Evolutionary conservation across 2,888 invertebrate species (phyloP), one percentile per base, ranked within the genome.

Genomic region (Erannis defoliaria): DNA sequence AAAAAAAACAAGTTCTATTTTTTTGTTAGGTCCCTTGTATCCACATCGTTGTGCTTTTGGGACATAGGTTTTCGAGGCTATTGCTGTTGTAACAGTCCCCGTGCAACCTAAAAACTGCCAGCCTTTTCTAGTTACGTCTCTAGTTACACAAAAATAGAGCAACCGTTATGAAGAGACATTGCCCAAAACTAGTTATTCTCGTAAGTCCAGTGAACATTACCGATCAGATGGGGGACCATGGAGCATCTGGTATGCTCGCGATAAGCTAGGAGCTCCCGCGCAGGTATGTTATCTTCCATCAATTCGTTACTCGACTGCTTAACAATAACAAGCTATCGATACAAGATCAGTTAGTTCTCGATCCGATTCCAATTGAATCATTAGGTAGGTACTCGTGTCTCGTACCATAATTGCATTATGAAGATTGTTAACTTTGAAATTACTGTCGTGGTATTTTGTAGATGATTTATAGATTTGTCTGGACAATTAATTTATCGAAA

Each of bases 261-360:
- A 81, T 80, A 78, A 79, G 74, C 62, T 43, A 65, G 70, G 63
- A 74, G 76, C 80, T 78, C 76, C 78, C 72, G 76, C 76, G 71
- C 75, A 63, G 80, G 80, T 80, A 84, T 85, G 68, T 83, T 83
- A 87, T 86, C 84, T 70, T 60, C 62, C 65, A 84, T 84, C 80
- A 71, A 77, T 76, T 81, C 70, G 77, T 79, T 80, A 78, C 66
- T 64, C 66, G 65, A 69, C 68, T 71, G 72, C 71, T 59, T 62
- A 65, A 75, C 70, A 74, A 75, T 68, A 66, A 68, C 60, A 68
- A 67, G 57, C 54, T 65, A 69, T 68, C 61, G 57, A 68, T 62
- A 38, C 55, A 45, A 63, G 64, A 65, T 67, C 65, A 55, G 55
- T 51, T 46, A 55, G 55, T 51, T 46, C 60, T 65, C 62, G 62